Base-by-base conservation (phyloP, 2,797 vertebrate species). In the Taeniopygia guttata region DNA sequence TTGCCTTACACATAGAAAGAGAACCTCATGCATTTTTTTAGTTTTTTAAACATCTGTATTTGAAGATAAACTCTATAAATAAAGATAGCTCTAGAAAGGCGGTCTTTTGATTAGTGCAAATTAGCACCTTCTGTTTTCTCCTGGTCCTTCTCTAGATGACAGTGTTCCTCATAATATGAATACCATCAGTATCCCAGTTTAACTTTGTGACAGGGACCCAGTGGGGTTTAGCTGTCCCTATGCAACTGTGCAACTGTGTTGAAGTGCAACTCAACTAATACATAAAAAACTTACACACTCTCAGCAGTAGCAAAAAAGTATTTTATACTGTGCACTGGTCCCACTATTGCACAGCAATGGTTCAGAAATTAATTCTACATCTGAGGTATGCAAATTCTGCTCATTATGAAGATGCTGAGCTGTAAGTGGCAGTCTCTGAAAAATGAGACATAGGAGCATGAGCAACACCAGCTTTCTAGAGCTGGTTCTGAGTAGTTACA, bases 281-380 rank as follows among this genome's bases (percentile, higher is more conserved):
- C 9, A 21, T 18, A 54, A 58, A 92, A 72, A 69, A 6, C 16
- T 76, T 48, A 29, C 0, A 1, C 4, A 7, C 4, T 55, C 20
- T 78, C 7, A 27, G 21, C 6, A 70, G 38, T 14, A 80, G 36
- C 16, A 66, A 79, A 86, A 40, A 81, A 11, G 13, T 32, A 5
- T 9, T 87, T 73, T 43, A n/a, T n/a, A 59, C 14, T 63, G 7
- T 45, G 16, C 29, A 45, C 32, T 25, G 36, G 27, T 45, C 26
- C 23, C 15, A 45, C 18, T 63, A 67, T 22, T 77, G 16, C 25
- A 75, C 52, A 77, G 16, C 25, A 75, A 56, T 12, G 15, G 15
- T 80, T 87, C 85, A 58, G 32, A 88, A 85, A 76, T 83, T 42
- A 90, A 78, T 83, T 93, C 66, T 80, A 22, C 16, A 42, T 49